These are phyloP conservation scores for Pyrocephalus nanus DNA, from an alignment of 2,797 vertebrate species.

Conservation along the genomic window DNA sequence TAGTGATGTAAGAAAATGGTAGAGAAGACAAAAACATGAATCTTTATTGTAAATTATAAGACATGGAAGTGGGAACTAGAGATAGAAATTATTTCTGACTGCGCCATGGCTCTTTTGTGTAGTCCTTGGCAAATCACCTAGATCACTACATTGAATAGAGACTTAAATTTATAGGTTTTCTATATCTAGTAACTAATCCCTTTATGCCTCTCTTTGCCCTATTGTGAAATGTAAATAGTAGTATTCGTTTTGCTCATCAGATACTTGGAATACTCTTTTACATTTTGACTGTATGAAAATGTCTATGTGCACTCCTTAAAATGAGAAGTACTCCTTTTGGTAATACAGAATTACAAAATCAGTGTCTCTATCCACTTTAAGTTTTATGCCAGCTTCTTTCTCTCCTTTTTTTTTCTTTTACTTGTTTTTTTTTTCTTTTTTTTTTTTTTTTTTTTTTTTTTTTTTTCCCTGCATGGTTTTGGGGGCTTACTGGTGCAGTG, in stretches of 20 bases:
- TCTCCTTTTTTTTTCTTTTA: too few species aligned
- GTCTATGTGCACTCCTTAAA: background rate
- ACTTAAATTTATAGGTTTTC: background rate
- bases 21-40: background rate
- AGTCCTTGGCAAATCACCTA: background rate
- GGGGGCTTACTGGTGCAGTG: slow-evolving; percentile 2
- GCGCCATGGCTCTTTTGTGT: background rate
- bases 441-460: too few species aligned
- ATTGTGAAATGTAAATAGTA: background rate
- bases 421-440: too few species aligned
- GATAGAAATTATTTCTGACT: background rate
- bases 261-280: background rate
- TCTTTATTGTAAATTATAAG: background rate
- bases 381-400: background rate
- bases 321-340: background rate
- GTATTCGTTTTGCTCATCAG: background rate
- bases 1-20: background rate
- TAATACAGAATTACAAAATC: background rate
- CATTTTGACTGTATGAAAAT: background rate
- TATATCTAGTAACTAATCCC: background rate
- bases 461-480: background rate
- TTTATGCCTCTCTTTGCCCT: background rate
- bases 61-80: background rate
- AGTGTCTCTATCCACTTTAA: background rate
- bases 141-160: background rate